Conservation (phyloP, 2,797 vertebrate genomes). For the Scolopax rusticola region DNA sequence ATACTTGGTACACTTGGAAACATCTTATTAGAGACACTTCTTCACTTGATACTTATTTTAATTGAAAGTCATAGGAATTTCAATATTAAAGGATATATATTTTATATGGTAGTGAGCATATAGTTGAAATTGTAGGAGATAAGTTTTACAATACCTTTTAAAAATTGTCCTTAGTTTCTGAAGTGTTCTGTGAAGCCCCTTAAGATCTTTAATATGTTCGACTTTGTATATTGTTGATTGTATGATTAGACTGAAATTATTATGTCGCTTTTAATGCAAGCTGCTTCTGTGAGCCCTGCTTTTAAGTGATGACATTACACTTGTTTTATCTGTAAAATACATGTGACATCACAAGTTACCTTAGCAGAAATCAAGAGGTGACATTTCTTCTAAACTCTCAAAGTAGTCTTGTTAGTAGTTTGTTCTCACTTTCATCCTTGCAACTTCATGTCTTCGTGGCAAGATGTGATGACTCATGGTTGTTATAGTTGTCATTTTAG, state of each 20-base stretch:
- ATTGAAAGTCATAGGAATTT: not conserved
- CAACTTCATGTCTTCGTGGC: not conserved
- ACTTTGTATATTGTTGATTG: not conserved
- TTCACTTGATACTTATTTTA: not conserved
- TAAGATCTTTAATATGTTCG: not conserved
- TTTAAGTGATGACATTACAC: not conserved
- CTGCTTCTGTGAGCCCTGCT: not conserved
- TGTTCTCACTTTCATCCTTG: not conserved
- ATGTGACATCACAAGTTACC: not conserved
- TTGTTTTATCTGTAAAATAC: not conserved
- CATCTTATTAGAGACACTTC: not conserved
- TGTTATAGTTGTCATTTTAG: slow-evolving; percentile 20
- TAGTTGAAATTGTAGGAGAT: not conserved
- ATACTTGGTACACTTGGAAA: not conserved
- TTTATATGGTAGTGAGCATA: not conserved
- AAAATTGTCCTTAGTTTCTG: not conserved
- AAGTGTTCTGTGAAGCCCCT: not conserved
- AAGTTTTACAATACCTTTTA: not conserved
- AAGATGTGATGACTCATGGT: slow-evolving; percentile 27
- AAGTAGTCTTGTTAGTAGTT: not conserved
- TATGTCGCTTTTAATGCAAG: not conserved
- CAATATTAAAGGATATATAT: not conserved
- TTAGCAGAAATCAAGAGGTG: not conserved
- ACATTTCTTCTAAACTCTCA: not conserved
- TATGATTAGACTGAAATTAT: not conserved